Percentiles rank a stretch among this genome's conserved stretches.
These are phyloP conservation scores for Scleropages formosus DNA, from an alignment of 2,797 vertebrate species.

Conservation along the genomic window DNA sequence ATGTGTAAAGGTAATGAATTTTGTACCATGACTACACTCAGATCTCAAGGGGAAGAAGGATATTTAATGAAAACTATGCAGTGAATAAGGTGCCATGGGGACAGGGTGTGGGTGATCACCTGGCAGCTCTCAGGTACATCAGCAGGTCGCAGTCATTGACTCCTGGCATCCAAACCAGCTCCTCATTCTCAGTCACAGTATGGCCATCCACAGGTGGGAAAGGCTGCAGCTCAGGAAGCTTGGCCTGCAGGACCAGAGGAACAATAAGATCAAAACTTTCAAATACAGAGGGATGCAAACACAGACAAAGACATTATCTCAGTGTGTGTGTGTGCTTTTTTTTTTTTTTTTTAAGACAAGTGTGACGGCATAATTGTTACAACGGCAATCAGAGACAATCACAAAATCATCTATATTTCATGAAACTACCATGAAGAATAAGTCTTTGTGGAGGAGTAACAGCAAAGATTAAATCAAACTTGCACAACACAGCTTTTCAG, in stretches of 20 bases:
- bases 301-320: conserved; percentile 47
- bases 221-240: conserved; percentile 95
- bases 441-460: neutral
- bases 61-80: neutral
- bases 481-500: neutral
- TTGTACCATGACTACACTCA: neutral
- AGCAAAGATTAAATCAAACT: neutral
- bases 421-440: neutral
- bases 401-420: too few relatives aligned
- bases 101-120: conserved; percentile 67
- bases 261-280: conserved; percentile 36
- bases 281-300: conserved; percentile 63
- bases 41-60: neutral
- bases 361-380: too few relatives aligned
- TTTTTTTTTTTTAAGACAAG: too few relatives aligned
- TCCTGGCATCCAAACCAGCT: conserved; percentile 98
- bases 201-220: conserved; percentile 90
- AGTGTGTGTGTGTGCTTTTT: too few relatives aligned
- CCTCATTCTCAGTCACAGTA: conserved; percentile 91
- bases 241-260: conserved; percentile 77
- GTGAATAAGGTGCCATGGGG: neutral
- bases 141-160: conserved; percentile 98
- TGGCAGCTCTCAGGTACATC: conserved; percentile 97
- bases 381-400: too few relatives aligned
- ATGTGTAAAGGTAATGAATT: conserved; percentile 30